Evolutionary conservation across 2,888 invertebrate genomes (phyloP), one percentile per base, ranked within the genome.

Genomic region (Hololepta plana): DNA sequence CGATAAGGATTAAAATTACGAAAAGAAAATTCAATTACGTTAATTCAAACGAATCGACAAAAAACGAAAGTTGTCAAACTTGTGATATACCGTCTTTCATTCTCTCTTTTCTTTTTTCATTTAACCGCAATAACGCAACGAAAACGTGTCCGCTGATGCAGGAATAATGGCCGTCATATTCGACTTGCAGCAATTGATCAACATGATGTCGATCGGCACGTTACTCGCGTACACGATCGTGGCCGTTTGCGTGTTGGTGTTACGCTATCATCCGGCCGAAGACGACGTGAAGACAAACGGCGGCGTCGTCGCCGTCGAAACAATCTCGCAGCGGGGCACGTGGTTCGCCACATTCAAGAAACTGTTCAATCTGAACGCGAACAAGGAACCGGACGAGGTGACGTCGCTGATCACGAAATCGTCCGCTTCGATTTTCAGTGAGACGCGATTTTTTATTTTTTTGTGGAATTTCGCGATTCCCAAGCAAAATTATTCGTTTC

Each of bases 201-300:
- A 93, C 44, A 91, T 93, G 79, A 88, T 93, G 85, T 90, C 90
- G 5, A 91, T 93, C 40, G 85, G 85, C 7, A 87, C 87, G 0
- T 59, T 88, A 2, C 60, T 87, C 27, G 88, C 88, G 0, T 91
- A 91, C 49, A 82, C 87, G 2, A 87, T 91, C 36, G 91, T 93
- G 1, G 84, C 88, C 2, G 71, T 85, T 30, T 82, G 85, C 41
- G 87, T 93, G 2, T 63, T 91, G 5, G 70, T 93, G 27, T 61
- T 91, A 15, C 74, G 91, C 64, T 90, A 64, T 41, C 15, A 9
- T 24, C 15, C 15, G 24, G 24, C 17, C 14, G 24, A 27, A 10
- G 19, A 19, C 7, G 31, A 26, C 9, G 14, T 27, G 12, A 30
- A 30, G 10, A 12, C n/a, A n/a, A n/a, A n/a, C n/a, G n/a, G n/a